Evolutionary conservation across 2,113 vertebrate species (phyloP), one percentile per base, ranked within the genome.

Genomic region (Triplophysa dalaica): DNA sequence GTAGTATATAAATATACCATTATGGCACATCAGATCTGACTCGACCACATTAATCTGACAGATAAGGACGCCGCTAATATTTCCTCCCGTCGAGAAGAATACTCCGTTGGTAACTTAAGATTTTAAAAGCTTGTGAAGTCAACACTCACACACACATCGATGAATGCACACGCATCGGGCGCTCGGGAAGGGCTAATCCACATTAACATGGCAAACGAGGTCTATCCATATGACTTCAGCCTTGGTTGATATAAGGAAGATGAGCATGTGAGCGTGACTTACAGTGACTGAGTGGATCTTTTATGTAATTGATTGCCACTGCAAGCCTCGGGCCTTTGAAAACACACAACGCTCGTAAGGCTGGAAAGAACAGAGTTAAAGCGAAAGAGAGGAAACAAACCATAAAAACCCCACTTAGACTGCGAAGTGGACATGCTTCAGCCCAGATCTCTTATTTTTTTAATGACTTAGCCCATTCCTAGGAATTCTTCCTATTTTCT

Each of bases 381-480:
- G 29, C 29, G 29, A 45, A 6, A 75, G 63, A 50, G 2, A 52
- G 9, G 8, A 73, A 70, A 48, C 22, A 11, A 13, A 56, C 69
- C 19, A 56, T 56, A 60, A 58, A 77, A 76, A 26, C 29, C 26
- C 11, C 58, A 11, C 14, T n/a, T 5, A 29, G 41, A 58, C 41
- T n/a, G 56, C 16, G 33, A 58, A 81, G 82, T 78, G 52, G 75
- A 84, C 85, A 84, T 62, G 58, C 78, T 65, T 81, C 78, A 81
- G 45, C 65, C 24, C 24, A 33, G 50, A 68, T 10, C 16, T 65
- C 68, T 80, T 65, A 81, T 86, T 81, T 62, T 79, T 81, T 65
- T 85, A 85, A 83, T 79, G 63, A 68, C 56, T 26, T 5, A 14
- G 12, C 58, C 70, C 52, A 79, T 60, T 77, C 56, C n/a, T 73